Conservation (phyloP, 2,797 vertebrate genomes). For the Acanthurus tractus region DNA sequence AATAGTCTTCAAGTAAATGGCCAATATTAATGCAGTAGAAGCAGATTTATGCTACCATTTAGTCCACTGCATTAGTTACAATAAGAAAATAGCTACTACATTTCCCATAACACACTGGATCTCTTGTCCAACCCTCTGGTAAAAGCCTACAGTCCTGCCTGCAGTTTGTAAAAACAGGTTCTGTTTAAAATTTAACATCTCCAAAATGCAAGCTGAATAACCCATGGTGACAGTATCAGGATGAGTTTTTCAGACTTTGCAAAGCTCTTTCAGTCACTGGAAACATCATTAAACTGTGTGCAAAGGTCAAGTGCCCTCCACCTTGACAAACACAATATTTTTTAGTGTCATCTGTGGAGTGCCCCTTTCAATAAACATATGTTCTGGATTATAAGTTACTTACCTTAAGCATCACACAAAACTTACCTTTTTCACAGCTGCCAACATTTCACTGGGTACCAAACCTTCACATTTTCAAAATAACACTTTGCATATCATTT, state of each 20-base stretch:
- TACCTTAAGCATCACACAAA: slow-evolving; percentile 54
- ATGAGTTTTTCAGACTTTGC: neutral
- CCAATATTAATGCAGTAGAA: neutral
- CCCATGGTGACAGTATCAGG: neutral
- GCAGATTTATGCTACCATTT: neutral
- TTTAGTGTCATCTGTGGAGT: slow-evolving; percentile 27
- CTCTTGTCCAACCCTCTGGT: neutral
- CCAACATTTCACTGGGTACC: slow-evolving; percentile 56
- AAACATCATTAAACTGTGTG: neutral
- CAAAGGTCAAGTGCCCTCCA: neutral
- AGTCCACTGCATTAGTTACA: neutral
- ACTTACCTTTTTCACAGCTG: slow-evolving; percentile 82
- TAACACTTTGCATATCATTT: slow-evolving; percentile 54
- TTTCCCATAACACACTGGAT: neutral
- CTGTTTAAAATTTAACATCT: neutral
- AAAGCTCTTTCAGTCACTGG: slow-evolving; percentile 4
- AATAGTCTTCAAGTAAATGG: rapidly evolving
- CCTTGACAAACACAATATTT: neutral
- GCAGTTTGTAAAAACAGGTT: neutral
- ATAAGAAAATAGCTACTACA: neutral
- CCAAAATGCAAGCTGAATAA: neutral
- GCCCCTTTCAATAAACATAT: slow-evolving; percentile 34
- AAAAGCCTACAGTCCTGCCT: slow-evolving; percentile 4
- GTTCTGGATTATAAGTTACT: slow-evolving; percentile 63
- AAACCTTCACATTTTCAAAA: slow-evolving; percentile 55